Base-by-base conservation (phyloP, 1,140 invertebrate species). In the Maconellicoccus hirsutus region DNA sequence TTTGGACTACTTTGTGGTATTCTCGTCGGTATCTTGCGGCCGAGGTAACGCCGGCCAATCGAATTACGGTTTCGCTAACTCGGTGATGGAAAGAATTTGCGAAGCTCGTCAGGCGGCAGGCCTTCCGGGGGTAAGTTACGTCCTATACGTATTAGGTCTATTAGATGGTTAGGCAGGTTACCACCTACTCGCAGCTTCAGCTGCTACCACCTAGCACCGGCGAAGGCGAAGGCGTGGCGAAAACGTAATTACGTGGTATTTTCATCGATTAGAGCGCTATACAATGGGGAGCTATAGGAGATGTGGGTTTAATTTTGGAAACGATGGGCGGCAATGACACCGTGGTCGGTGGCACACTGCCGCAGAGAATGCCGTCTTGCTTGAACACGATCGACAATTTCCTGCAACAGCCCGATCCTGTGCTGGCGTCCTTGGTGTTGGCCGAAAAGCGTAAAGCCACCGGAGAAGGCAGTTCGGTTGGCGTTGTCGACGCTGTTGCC, bases 231-330 rank as follows among this genome's bases (percentile, higher is more conserved):
- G n/a, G n/a, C n/a, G n/a, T n/a, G n/a, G n/a, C n/a, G n/a, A n/a
- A n/a, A n/a, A n/a, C n/a, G n/a, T n/a, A n/a, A n/a, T n/a, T n/a
- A n/a, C n/a, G n/a, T n/a, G n/a, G n/a, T n/a, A n/a, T n/a, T n/a
- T n/a, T n/a, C n/a, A 16, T 52, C 12, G 10, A 52, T 52, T 52
- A 76, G 76, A 70, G 96, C 19, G 93, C 95, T 25, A 93, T 98
- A 74, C 96, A 98, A 79, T 98, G 96, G 95, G 96, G 96, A 75
- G 94, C 94, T 59, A 93, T 98, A 76, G 96, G 94, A 73, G 96
- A 98, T 80, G 96, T 98, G 22, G 96, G 96, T 72, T 81, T 98
- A 23, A 86, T 98, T 70, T 78, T 92, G 72, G 92, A 96, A 73
- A 90, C 85, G 33, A 88, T 96, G 83, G 90, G 90, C 23, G 82